Evolutionary conservation across 2,888 invertebrate species (phyloP), one percentile per base, ranked within the genome.

Genomic region (Dichetophora obliterata): DNA sequence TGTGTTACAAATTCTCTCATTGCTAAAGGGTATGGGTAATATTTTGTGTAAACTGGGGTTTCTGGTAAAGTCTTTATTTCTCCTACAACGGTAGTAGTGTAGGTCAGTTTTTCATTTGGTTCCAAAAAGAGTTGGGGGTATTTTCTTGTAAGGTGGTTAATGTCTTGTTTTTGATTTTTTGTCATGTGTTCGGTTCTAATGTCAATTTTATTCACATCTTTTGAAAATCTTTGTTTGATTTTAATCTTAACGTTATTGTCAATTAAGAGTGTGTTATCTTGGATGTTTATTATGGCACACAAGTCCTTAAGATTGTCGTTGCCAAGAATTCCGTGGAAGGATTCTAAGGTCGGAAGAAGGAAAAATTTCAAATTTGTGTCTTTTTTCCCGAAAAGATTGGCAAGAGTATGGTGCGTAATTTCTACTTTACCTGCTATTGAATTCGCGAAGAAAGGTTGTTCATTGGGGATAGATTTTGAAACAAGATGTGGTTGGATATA

Each of bases 301-400:
- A 37, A 6, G 1, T 37, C 6, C 19, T 9, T 19, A 19, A 57
- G 57, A 6, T 61, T 75, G 4, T 79, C 79, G 14, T 79, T 77
- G 6, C 79, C 79, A 9, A 76, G 6, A 14, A 76, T 75, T 1
- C 52, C 75, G 48, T 77, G 66, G 61, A 79, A 77, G 34, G 76
- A 68, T 16, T 63, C 31, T 34, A 77, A 54, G 3, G 37, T 19
- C n/a, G 74, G 68, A 4, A 77, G 22, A 14, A 79, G 11, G 22
- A 54, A 77, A 37, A 77, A 79, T 61, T n/a, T n/a, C n/a, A n/a
- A n/a, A n/a, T n/a, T n/a, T n/a, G n/a, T n/a, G n/a, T n/a, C n/a
- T n/a, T n/a, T n/a, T n/a, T n/a, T n/a, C n/a, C n/a, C n/a, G n/a
- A 76, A 76, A 37, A 76, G 57, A 24, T 71, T 71, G 1, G 52